Evolutionary conservation across 1,140 invertebrate species (phyloP), one percentile per base, ranked within the genome.

Genomic region (Nylanderia fulva): DNA sequence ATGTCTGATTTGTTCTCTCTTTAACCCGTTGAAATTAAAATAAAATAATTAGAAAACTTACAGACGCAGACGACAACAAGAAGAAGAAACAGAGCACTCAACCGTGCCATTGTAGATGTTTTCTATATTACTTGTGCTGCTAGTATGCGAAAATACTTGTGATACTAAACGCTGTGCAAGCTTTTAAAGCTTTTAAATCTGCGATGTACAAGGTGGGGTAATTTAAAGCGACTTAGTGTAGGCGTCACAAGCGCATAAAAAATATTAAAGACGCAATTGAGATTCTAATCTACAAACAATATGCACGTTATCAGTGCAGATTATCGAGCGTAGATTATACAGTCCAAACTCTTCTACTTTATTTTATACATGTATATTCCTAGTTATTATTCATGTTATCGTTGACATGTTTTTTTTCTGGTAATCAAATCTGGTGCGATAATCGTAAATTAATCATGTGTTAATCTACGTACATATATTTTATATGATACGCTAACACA

Each of bases 1-100:
- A 3, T 3, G 29, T 33, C 29, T 33, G 29, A 3, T 33, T n/a
- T n/a, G n/a, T n/a, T n/a, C n/a, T 33, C 29, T 33, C 3, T 33
- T 3, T 33, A 33, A 3, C 29, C 29, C 29, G 3, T 33, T 33
- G 29, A 33, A 33, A 33, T 33, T 3, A 33, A 42, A 42, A 33
- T 61, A 1, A 61, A 61, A 61, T 39, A 68, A 42, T 48, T 48
- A 29, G n/a, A 24, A 33, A 68, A 83, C 79, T 83, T 45, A 83
- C 66, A 27, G 11, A 36, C 27, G 27, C 13, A 71, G 18, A 54
- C 56, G 3, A n/a, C 13, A 39, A 68, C 18, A 4, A 71, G 5
- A 36, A 83, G 39, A 1, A 82, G 18, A 6, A 60, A 36, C n/a
- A 83, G 2, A 21, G 45, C 36, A 18, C 9, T 3, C 2, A 15